Percentiles rank a stretch among this genome's conserved stretches.
These are phyloP conservation scores for Clamator glandarius DNA, from an alignment of 2,797 vertebrate genomes.

Conservation along the genomic window DNA sequence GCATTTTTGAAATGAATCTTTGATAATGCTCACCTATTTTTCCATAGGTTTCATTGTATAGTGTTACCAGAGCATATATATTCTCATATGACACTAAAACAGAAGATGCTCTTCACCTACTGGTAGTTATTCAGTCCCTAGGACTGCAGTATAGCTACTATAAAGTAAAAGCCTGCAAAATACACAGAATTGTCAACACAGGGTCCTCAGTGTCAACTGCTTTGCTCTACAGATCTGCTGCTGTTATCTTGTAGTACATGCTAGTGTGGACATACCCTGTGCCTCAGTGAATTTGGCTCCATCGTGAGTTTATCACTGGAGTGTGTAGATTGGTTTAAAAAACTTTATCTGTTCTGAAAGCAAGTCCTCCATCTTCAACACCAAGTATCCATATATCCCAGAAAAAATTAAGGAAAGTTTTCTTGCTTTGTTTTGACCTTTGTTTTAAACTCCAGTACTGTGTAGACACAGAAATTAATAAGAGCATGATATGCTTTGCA, in stretches of 20 bases:
- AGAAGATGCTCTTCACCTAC: background rate
- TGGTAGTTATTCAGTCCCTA: background rate
- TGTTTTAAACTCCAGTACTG: background rate
- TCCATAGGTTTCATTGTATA: background rate
- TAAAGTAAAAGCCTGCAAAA: background rate
- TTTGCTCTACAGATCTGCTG: background rate
- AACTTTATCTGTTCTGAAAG: background rate
- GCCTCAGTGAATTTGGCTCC: background rate
- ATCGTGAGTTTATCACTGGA: background rate
- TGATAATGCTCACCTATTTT: background rate
- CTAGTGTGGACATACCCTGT: background rate
- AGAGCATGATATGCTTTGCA: background rate
- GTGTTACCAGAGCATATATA: background rate
- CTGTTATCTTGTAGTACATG: background rate
- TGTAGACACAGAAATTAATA: background rate
- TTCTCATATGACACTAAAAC: background rate
- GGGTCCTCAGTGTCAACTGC: background rate
- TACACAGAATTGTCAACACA: background rate
- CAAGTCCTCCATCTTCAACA: background rate
- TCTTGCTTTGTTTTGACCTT: background rate
- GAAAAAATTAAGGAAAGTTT: background rate
- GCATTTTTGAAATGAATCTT: background rate
- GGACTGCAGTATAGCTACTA: background rate
- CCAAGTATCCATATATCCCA: background rate
- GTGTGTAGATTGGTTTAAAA: background rate